Evolutionary conservation across 1,140 invertebrate genomes (phyloP).

Genomic region (Copidosoma floridanum): DNA sequence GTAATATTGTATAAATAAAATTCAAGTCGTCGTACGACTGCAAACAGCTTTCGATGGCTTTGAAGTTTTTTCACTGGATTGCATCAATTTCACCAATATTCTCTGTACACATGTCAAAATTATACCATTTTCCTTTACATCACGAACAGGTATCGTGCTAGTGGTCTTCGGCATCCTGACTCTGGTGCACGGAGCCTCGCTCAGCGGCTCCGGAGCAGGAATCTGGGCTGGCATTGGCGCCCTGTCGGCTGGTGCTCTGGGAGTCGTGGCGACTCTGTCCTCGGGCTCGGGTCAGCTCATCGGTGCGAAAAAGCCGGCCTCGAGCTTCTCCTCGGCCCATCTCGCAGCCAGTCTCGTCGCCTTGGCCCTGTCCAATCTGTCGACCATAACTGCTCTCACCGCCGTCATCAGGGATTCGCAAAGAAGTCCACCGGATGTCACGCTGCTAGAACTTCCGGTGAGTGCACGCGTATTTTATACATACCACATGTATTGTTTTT

Average conservation of each 20-base stretch:
- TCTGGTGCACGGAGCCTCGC: constrained; percentile 52
- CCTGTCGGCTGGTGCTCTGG: constrained; percentile 48
- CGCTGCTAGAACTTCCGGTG: constrained; percentile 41
- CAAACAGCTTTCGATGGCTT: no score
- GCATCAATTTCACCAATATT: no score
- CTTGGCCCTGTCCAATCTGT: constrained; percentile 51
- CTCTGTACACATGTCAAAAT: no score
- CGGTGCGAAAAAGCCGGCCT: constrained; percentile 40
- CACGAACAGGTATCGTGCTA: constrained; percentile 52
- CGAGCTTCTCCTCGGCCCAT: constrained; percentile 49
- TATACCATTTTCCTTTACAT: no score
- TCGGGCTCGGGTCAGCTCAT: constrained; percentile 27
- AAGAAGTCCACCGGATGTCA: constrained; percentile 41
- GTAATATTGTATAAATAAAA: no score
- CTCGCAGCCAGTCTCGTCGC: constrained; percentile 50
- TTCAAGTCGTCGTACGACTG: no score
- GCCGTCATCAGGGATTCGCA: constrained; percentile 51
- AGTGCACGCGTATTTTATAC: no score
- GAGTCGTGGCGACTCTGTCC: constrained; percentile 48
- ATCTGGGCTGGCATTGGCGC: constrained; percentile 58
- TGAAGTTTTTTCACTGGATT: no score
- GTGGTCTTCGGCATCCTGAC: constrained; percentile 55
- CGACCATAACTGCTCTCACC: constrained; percentile 52
- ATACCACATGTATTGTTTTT: no score
- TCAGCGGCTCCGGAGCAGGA: constrained; percentile 54